A percentile compares a stretch with the other conserved stretches of the same genome.
Conservation (phyloP, 2,888 invertebrate species). For the Cheilosia vulpina region DNA sequence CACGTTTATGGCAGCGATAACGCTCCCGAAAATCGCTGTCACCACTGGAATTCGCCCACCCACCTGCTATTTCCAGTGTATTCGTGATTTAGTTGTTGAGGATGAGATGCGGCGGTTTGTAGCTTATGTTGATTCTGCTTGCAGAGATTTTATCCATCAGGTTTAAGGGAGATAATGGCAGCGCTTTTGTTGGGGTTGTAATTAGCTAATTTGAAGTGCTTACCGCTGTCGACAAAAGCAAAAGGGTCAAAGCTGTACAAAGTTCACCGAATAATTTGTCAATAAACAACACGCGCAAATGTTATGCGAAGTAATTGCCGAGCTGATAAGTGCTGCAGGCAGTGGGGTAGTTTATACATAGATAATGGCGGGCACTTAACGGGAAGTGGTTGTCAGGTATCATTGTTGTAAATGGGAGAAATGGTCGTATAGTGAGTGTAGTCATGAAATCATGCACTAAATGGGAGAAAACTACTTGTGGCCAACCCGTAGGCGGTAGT, state of each 20-base stretch:
- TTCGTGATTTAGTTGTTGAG: background rate
- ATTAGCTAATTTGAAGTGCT: conserved; percentile 37
- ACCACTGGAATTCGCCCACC: background rate
- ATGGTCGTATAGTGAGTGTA: background rate
- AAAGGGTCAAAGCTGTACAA: conserved; percentile 9
- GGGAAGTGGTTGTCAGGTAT: conserved; percentile 7
- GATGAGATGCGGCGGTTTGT: background rate
- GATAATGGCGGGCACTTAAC: conserved; percentile 13
- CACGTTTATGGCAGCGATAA: conserved; percentile 5
- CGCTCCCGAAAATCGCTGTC: conserved; percentile 10
- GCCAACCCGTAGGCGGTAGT: too few relatives aligned
- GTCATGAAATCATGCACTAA: background rate
- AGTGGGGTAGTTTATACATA: background rate
- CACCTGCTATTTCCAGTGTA: background rate
- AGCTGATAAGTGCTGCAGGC: conserved; percentile 3
- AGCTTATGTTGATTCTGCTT: conserved; percentile 4
- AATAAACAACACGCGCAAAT: conserved; percentile 24
- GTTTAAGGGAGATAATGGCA: conserved; percentile 17
- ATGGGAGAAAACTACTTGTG: too few relatives aligned
- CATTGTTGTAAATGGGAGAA: background rate
- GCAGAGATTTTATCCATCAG: conserved; percentile 33
- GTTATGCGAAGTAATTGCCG: conserved; percentile 31
- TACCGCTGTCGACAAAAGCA: background rate
- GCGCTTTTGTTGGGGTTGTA: conserved; percentile 10
- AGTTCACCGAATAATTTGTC: conserved; percentile 10